Base-by-base conservation (phyloP, 2,888 invertebrate species). In the Exocentrus adspersus region DNA sequence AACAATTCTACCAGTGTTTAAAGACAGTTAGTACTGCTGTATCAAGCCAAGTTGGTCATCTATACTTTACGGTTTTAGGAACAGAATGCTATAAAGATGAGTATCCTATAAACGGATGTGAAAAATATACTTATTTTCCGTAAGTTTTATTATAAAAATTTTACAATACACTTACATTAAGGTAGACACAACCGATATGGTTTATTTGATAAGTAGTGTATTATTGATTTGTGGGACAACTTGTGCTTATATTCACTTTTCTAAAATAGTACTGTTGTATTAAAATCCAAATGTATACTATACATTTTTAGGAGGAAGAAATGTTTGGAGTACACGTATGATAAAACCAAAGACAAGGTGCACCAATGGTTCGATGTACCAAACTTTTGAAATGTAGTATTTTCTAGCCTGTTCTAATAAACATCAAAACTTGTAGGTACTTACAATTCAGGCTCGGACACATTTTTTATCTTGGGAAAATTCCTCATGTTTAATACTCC, bases 281-380 rank as follows among this genome's bases (percentile, higher is more conserved):
- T n/a, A 24, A 24, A 24, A 24, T 24, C 24, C 24, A 7, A 24
- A 24, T 24, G 7, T 24, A 7, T 24, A 24, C 4, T 24, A 24
- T 67, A 7, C 53, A 50, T 60, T 74, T 74, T 65, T 59, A 78
- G 78, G 52, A 71, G 62, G 10, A 61, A 57, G 62, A 77, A 78
- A 76, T 88, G 88, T 72, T 30, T 85, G 6, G 79, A 85, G 64
- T 86, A 87, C 69, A 78, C 78, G 32, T 84, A 82, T 53, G 82
- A 88, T 64, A 78, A 70, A 6, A 77, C 59, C 1, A 73, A 80
- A 7, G 70, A 77, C 6, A 81, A 82, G 70, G 2, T 61, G 0
- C 85, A 85, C 75, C 87, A 88, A 71, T 88, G 87, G 87, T 88
- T 88, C 69, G 87, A 88, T 75, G 83, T 86, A 9, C 84, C 84